These are phyloP conservation scores for Ophiodon elongatus DNA, from an alignment of 2,113 vertebrate species.

Conservation along the genomic window DNA sequence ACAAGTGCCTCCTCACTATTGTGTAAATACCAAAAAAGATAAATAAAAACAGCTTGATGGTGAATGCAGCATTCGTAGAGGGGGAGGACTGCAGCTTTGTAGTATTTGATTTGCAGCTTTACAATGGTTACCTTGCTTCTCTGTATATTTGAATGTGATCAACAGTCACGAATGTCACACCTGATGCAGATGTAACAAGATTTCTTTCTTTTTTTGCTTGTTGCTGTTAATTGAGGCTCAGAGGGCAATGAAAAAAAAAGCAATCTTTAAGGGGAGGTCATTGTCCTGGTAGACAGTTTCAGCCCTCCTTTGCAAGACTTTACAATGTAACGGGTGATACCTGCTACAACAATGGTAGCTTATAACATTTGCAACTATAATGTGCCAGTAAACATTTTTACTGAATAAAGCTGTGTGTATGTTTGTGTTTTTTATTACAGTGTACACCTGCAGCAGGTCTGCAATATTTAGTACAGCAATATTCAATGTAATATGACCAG, in stretches of 20 bases:
- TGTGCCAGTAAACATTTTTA: slow-evolving; percentile 84
- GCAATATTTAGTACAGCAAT: neutral
- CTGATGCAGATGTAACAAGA: slow-evolving; percentile 66
- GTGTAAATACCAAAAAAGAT: slow-evolving; percentile 78
- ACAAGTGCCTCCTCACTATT: slow-evolving; percentile 76
- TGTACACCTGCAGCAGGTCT: neutral
- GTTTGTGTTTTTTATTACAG: slow-evolving; percentile 8
- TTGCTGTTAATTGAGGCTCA: slow-evolving; percentile 67
- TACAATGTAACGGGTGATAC: slow-evolving; percentile 77
- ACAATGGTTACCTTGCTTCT: slow-evolving; percentile 72
- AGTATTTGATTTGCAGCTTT: slow-evolving; percentile 80
- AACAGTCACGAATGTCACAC: slow-evolving; percentile 81
- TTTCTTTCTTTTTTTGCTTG: slow-evolving; percentile 48
- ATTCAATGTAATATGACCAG: neutral
- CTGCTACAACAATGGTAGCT: slow-evolving; percentile 78
- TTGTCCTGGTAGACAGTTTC: slow-evolving; percentile 63
- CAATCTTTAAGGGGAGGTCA: slow-evolving; percentile 63
- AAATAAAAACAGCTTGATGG: slow-evolving; percentile 55
- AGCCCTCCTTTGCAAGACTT: slow-evolving; percentile 68
- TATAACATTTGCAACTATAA: slow-evolving; percentile 81
- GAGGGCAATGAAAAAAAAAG: slow-evolving; percentile 66
- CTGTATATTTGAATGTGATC: slow-evolving; percentile 82
- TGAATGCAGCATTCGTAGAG: slow-evolving; percentile 72
- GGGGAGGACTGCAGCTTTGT: slow-evolving; percentile 71
- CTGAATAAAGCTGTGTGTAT: slow-evolving; percentile 55